A percentile compares a stretch with the other conserved stretches of the same genome.
phyloP scores from a whole-genome alignment of 64 coral and sea anemone species.

The Stichodactyla mertensii region DNA sequence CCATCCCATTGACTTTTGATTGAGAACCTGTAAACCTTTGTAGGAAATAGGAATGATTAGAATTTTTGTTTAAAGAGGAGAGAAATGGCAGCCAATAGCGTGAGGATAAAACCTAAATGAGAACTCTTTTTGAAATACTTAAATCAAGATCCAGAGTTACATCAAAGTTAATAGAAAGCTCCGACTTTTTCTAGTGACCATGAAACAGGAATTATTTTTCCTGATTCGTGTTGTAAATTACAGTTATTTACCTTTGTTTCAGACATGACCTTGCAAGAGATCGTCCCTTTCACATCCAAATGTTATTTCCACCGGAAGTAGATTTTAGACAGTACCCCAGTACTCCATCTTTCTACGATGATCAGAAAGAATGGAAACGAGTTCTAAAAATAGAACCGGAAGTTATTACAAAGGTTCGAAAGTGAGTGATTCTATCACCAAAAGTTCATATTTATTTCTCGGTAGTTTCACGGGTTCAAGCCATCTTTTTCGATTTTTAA shows the following conservation, averaged over 20 bases:
- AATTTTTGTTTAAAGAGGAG: not conserved
- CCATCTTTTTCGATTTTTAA: not conserved
- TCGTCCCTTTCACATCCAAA: not conserved
- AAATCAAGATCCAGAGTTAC: too few species aligned
- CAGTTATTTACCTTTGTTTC: not conserved
- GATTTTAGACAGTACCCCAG: not conserved
- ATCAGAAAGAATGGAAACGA: not conserved
- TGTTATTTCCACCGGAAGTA: not conserved
- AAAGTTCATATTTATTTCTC: not conserved
- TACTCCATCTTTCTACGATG: not conserved
- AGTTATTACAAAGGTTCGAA: not conserved
- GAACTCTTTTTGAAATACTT: too few species aligned
- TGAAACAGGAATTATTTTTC: too few species aligned
- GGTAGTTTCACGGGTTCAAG: too few species aligned
- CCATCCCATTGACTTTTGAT: conserved; percentile 81
- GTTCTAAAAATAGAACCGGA: not conserved
- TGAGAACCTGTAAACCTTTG: conserved; percentile 58
- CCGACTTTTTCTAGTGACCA: too few species aligned
- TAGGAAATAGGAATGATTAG: not conserved
- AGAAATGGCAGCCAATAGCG: too few species aligned
- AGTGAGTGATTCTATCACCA: too few species aligned
- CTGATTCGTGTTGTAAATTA: not conserved
- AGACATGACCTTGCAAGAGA: not conserved
- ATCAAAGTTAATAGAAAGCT: too few species aligned
- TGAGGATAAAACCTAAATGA: not conserved